Conservation (phyloP, 2,888 invertebrate genomes). For the Stenichneumon culpator region DNA sequence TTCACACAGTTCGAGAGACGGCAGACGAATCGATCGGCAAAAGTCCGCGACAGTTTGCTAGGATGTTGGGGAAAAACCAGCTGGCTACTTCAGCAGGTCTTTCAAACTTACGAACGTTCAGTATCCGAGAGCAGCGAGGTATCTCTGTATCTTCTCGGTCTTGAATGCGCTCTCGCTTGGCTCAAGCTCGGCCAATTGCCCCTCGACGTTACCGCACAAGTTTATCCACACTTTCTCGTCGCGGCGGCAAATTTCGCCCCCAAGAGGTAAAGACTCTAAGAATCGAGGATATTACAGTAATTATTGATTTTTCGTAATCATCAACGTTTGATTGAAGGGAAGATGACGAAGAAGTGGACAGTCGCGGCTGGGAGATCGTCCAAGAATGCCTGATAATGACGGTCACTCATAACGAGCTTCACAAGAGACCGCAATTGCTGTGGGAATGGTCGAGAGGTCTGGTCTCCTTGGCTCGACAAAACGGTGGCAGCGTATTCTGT, state of each 20-base stretch:
- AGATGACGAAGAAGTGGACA: conserved; percentile 72
- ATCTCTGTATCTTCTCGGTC: conserved; percentile 75
- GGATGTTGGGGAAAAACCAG: conserved; percentile 79
- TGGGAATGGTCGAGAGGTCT: conserved; percentile 81
- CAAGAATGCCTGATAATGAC: conserved; percentile 80
- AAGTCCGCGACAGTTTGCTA: conserved; percentile 72
- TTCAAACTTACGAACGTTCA: conserved; percentile 76
- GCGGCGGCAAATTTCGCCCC: conserved; percentile 80
- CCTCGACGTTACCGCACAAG: conserved; percentile 77
- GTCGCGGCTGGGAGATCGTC: conserved; percentile 77
- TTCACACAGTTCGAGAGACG: conserved; percentile 75
- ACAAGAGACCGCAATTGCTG: conserved; percentile 75
- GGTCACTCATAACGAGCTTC: conserved; percentile 76
- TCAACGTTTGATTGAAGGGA: conserved; percentile 71
- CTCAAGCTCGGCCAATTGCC: conserved; percentile 79
- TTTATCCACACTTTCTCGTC: conserved; percentile 79
- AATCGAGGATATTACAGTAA: background rate
- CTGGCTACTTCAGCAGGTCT: conserved; percentile 81
- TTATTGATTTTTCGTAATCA: background rate
- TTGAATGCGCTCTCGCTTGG: conserved; percentile 82
- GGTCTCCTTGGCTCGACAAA: conserved; percentile 77
- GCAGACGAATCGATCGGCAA: conserved; percentile 69
- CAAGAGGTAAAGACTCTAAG: conserved; percentile 68
- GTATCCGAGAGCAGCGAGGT: conserved; percentile 70
- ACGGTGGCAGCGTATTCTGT: conserved; percentile 78